Base-by-base conservation (phyloP, 2,888 invertebrate species). In the Graphium colonna region DNA sequence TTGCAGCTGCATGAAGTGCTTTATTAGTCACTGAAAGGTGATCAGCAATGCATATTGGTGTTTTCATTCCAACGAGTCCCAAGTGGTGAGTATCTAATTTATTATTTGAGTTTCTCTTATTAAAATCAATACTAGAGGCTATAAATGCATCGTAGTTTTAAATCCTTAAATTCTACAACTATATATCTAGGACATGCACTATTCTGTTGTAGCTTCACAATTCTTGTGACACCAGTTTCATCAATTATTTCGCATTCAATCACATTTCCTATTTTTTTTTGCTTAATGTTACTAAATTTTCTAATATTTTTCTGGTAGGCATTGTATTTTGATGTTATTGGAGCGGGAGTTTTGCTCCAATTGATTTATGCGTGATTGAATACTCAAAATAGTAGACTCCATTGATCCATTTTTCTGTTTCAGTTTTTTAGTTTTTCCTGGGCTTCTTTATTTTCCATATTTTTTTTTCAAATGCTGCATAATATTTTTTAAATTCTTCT, bases 301-400 rank as follows among this genome's bases (percentile, higher is more conserved):
- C 40, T 12, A 16, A 17, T 40, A 16, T 40, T 26, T 26, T 26
- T 26, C 7, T 16, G 40, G 40, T 8, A 40, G 4, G 16, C 40
- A 40, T 40, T 40, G 40, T 40, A 40, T 40, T 13, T 40, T 16
- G 9, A 40, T 15, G n/a, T n/a, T n/a, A n/a, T n/a, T 18, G n/a
- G n/a, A n/a, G n/a, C n/a, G n/a, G n/a, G n/a, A n/a, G n/a, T n/a
- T n/a, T n/a, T n/a, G n/a, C n/a, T 42, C 42, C n/a, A 42, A 42
- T 42, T 18, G 42, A 17, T 40, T 17, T 4, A 40, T 9, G 40
- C 40, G 40, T 4, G 40, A 17, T 17, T 40, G 40, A 10, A 40
- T 15, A 10, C 40, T 40, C 10, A 15, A 12, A 10, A 40, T 15
- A 10, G 40, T 13, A 10, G 40, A 40, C 10, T 40, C 12, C 17